Evolutionary conservation across 2,888 invertebrate genomes (phyloP).

Genomic region (Pristionchus fissidentatus): DNA sequence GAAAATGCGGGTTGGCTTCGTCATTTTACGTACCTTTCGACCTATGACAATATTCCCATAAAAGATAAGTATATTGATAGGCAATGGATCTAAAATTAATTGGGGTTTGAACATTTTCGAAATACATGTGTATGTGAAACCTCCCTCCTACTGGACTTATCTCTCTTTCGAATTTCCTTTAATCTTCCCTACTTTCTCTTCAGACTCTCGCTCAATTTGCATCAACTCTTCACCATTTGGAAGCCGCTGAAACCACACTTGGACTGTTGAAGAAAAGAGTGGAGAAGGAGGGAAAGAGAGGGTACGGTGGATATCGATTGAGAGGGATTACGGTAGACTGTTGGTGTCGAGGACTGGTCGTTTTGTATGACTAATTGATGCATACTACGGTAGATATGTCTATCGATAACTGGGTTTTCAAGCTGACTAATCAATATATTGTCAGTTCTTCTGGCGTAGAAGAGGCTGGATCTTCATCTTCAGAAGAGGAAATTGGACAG

Average conservation of each 20-base stretch:
- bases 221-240: slow-evolving; percentile 48
- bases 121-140: no score
- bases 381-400: not conserved
- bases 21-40: no score
- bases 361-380: not conserved
- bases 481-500: slow-evolving; percentile 39
- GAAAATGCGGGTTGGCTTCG: no score
- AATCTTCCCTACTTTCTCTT: no score
- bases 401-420: not conserved
- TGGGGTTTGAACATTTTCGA: no score
- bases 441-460: not conserved
- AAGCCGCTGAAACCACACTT: slow-evolving; percentile 49
- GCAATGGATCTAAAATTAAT: no score
- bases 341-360: not conserved
- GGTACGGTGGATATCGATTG: not conserved
- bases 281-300: slow-evolving; percentile 20
- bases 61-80: no score
- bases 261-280: slow-evolving; percentile 24
- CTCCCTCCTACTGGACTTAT: no score
- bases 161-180: no score
- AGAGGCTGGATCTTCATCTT: not conserved
- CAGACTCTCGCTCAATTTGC: slow-evolving; percentile 54
- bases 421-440: not conserved
- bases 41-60: no score
- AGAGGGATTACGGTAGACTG: no score